Evolutionary conservation across 2,888 invertebrate species (phyloP), one percentile per base, ranked within the genome.

Genomic region (Pristionchus maxplancki): DNA sequence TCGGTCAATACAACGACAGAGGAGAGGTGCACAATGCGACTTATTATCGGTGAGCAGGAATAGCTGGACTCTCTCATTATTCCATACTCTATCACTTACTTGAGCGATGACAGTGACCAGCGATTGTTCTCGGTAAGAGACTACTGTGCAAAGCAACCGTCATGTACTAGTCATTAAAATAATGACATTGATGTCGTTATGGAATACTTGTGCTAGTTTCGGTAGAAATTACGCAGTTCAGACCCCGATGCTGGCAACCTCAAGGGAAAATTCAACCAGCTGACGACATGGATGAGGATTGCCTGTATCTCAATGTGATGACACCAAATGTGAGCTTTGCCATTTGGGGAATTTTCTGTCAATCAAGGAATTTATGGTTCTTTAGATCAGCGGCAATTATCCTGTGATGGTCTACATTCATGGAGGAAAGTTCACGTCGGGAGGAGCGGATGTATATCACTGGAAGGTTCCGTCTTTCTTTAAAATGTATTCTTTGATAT

Each of bases 341-440:
- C 40, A 28, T 62, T 62, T 9, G 0, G 1, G 11, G 11, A 15
- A 20, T 50, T 5, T 20, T 17, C n/a, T n/a, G n/a, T n/a, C n/a
- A n/a, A n/a, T n/a, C n/a, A n/a, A 28, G 1, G 17, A 78, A 44
- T 34, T 11, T 11, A 37, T 9, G 17, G 2, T 74, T 24, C n/a
- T n/a, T 37, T 11, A 48, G 40, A 48, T 48, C 11, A 9, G 4
- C 8, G 84, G 48, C 20, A 40, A 44, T 24, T 86, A 67, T 15
- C 86, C 86, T 0, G 86, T 86, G 4, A 67, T 86, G 86, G 40
- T 86, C 17, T 86, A 86, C 67, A 44, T 86, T n/a, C 86, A 86
- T 48, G 86, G 86, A 28, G 86, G 86, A 28, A 44, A 67, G 15
- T 86, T 67, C 67, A 86, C 86, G 13, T 31, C 71, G 2, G 86